These are phyloP conservation scores for Pangasius macronema DNA, from an alignment of 2,797 vertebrate genomes.

Conservation along the genomic window DNA sequence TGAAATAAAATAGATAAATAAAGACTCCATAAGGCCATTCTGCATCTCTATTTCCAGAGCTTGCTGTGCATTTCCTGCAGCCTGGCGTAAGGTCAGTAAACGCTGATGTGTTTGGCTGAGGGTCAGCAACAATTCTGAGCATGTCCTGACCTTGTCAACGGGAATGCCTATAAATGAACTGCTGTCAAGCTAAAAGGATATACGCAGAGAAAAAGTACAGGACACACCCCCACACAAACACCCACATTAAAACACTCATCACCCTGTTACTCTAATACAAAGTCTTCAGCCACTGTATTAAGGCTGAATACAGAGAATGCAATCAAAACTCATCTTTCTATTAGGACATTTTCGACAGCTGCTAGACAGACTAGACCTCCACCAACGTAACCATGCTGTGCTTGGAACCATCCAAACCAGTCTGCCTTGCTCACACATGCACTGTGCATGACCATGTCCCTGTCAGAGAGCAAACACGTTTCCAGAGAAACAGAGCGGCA, in stretches of 20 bases:
- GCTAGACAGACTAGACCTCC: not conserved
- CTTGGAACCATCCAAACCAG: conserved; percentile 6
- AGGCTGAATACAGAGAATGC: not conserved
- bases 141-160: not conserved
- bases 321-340: not conserved
- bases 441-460: conserved; percentile 21
- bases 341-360: not conserved
- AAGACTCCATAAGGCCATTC: not conserved
- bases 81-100: conserved; percentile 10
- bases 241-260: not conserved
- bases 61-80: not conserved
- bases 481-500: conserved; percentile 8
- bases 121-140: conserved; percentile 1
- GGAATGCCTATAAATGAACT: not conserved
- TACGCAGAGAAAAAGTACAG: not conserved
- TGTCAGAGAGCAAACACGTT: not conserved
- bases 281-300: not conserved
- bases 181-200: conserved; percentile 1
- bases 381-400: not conserved
- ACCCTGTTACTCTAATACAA: not conserved
- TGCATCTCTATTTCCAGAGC: not conserved
- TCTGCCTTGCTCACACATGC: conserved; percentile 18
- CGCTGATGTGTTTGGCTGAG: conserved; percentile 9
- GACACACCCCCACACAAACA: no score
- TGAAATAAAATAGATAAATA: not conserved